Evolutionary conservation across 2,113 vertebrate species (phyloP).

Genomic region (Callopanchax toddi): DNA sequence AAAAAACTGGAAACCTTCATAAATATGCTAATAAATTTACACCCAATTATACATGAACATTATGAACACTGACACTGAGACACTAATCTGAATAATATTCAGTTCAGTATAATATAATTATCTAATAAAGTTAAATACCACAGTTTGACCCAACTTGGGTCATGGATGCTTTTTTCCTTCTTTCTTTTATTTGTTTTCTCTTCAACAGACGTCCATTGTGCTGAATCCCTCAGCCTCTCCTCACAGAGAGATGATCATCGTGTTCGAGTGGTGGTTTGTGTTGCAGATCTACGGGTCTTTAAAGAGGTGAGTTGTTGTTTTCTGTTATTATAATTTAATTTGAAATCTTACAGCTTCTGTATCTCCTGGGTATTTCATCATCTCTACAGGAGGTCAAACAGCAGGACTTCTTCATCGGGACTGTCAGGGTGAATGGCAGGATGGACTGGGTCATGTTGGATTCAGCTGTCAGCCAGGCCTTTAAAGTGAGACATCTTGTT

Average conservation of each 20-base stretch:
- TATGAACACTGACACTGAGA: background rate
- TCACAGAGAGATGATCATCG: constrained; percentile 87
- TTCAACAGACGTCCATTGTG: constrained; percentile 77
- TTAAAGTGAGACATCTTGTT: constrained; percentile 83
- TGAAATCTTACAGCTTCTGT: background rate
- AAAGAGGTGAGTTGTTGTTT: constrained; percentile 86
- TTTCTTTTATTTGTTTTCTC: background rate
- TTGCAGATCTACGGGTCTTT: constrained; percentile 89
- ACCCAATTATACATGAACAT: background rate
- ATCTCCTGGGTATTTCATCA: background rate
- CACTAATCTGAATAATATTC: too few relatives aligned
- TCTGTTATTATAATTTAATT: background rate
- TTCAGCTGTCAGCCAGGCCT: constrained; percentile 90
- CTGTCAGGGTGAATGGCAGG: constrained; percentile 88
- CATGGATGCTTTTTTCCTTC: background rate
- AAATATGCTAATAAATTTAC: background rate
- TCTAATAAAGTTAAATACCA: background rate
- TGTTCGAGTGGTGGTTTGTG: constrained; percentile 88
- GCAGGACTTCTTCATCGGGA: constrained; percentile 93
- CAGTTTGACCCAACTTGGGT: background rate
- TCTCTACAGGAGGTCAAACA: constrained; percentile 90
- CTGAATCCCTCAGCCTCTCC: constrained; percentile 81
- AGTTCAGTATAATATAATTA: background rate
- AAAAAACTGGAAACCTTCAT: background rate
- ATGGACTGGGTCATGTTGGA: constrained; percentile 95